Base-by-base conservation (phyloP, 2,797 vertebrate genomes). In the Xyrichtys novacula region DNA sequence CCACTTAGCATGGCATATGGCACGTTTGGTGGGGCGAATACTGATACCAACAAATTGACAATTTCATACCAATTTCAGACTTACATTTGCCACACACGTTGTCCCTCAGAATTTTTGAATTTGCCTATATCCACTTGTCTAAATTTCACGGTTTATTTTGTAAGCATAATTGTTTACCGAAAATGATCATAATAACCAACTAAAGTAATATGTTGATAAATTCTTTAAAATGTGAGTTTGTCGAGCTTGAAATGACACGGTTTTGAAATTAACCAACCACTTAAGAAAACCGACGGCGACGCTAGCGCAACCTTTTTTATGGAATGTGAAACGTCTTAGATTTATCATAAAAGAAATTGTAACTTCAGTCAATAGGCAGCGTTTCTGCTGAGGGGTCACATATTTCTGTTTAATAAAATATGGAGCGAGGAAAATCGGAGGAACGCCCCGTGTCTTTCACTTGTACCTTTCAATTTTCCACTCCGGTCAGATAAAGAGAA, bases 11-110 rank as follows among this genome's bases (percentile, higher is more conserved):
- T 81, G 70, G 90, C 87, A 86, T 92, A 91, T 93, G 91, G 92
- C 57, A 71, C 84, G 53, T 57, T 55, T 67, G 73, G 79, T 68
- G 71, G 85, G 85, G 74, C 54, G 78, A 76, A 83, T 61, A 86
- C 84, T 87, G 91, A 91, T 88, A 86, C 83, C 85, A 88, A 93
- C 93, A 94, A 95, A 95, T 94, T 93, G 90, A 89, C 92, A 65
- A 94, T 94, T 94, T 95, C 93, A 94, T 94, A 93, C 87, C 85
- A 88, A 94, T 94, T 94, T 92, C 84, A 87, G 68, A 81, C 76
- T 69, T 46, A 73, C 62, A 63, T 65, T 78, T 50, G 59, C 93
- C 94, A 89, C 94, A 93, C 93, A 93, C 90, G 89, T 72, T 61
- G 91, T 31, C 53, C 43, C 3, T 20, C 12, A 39, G 26, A n/a